These are phyloP conservation scores for Cotesia glomerata DNA, from an alignment of 1,140 invertebrate species.

Conservation along the genomic window DNA sequence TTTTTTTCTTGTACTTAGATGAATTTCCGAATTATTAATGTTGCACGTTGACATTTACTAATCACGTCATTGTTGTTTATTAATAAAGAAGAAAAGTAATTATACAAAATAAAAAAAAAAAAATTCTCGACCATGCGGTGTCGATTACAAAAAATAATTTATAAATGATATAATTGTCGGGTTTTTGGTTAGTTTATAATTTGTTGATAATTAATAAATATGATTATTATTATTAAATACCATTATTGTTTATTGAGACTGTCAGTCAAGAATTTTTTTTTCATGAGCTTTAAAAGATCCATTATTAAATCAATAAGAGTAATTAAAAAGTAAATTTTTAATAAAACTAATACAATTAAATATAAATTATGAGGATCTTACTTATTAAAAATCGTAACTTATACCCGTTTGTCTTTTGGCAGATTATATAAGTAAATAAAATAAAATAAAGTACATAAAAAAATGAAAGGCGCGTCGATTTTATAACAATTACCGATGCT, in stretches of 20 bases:
- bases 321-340: slow-evolving; percentile 34
- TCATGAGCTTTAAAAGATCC: too few species aligned
- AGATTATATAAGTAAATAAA: slow-evolving; percentile 8
- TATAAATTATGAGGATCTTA: not conserved
- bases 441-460: slow-evolving; percentile 14
- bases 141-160: not conserved
- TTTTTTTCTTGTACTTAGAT: slow-evolving; percentile 10
- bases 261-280: not conserved
- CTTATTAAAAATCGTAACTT: not conserved
- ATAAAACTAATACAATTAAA: not conserved
- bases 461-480: slow-evolving; percentile 32
- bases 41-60: slow-evolving; percentile 29
- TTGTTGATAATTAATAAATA: not conserved
- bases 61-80: slow-evolving; percentile 31
- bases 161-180: not conserved
- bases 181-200: too few species aligned
- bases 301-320: slow-evolving; percentile 10
- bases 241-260: not conserved
- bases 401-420: slow-evolving; percentile 16
- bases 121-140: not conserved
- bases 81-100: not conserved
- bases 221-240: not conserved
- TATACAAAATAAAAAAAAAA: slow-evolving; percentile 16
- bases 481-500: slow-evolving; percentile 35
- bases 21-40: slow-evolving; percentile 28